Percentiles rank a stretch among this genome's conserved stretches.
These are phyloP conservation scores for Prionailurus bengalensis DNA, from an alignment of 2,113 vertebrate genomes.

Conservation along the genomic window DNA sequence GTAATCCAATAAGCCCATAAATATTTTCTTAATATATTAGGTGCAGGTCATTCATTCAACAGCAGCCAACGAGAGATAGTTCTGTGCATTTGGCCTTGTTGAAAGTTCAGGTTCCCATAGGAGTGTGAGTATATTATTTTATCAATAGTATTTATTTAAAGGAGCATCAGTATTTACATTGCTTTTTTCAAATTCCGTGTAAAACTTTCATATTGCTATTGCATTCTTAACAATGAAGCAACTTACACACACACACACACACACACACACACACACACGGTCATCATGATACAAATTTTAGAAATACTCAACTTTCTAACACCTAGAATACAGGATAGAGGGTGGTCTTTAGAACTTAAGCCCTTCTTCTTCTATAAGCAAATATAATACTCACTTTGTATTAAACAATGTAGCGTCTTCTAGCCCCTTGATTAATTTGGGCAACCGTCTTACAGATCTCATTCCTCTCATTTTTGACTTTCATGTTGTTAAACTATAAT, in stretches of 20 bases:
- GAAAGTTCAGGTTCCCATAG: background rate
- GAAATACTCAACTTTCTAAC: background rate
- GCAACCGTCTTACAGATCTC: conserved; percentile 81
- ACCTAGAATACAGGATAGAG: background rate
- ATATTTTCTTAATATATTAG: background rate
- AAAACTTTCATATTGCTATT: background rate
- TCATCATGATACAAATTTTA: background rate
- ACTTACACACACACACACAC: background rate
- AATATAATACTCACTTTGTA: background rate
- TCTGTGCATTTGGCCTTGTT: background rate
- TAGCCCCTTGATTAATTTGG: conserved; percentile 79
- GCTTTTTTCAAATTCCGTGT: background rate
- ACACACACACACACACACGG: background rate
- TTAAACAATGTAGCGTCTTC: conserved; percentile 22
- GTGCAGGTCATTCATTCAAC: background rate
- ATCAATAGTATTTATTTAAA: conserved; percentile 17
- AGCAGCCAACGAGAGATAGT: background rate
- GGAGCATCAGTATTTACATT: background rate
- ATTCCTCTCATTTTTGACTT: conserved; percentile 82
- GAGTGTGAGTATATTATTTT: background rate
- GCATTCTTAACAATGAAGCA: background rate
- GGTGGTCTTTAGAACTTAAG: background rate
- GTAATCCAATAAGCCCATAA: background rate
- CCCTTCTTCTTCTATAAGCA: background rate
- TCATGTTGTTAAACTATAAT: conserved; percentile 90